Conservation (phyloP, 30 jellyfish, hydroid and myxozoan genomes). For the Aurelia coerulea region DNA sequence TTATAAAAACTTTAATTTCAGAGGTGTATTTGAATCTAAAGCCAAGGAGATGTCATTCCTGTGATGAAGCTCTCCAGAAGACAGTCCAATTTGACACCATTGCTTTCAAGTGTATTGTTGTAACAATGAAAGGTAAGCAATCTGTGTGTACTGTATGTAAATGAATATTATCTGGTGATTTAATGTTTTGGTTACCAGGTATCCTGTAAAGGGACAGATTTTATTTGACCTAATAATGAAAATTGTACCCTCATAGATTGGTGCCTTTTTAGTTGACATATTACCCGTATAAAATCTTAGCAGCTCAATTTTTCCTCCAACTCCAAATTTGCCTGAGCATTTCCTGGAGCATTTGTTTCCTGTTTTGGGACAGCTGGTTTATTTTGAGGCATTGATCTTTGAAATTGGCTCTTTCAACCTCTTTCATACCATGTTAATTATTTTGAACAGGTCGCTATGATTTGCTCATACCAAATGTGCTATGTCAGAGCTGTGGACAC, state of each 20-base stretch:
- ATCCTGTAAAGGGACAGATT: neutral
- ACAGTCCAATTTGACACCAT: constrained; percentile 1
- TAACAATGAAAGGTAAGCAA: constrained; percentile 30
- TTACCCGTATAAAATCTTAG: too few species aligned
- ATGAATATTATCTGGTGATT: neutral
- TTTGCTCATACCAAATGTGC: constrained; percentile 22
- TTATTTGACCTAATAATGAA: neutral
- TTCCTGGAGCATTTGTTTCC: too few species aligned
- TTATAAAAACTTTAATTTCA: neutral
- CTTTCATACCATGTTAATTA: neutral
- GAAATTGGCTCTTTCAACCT: neutral
- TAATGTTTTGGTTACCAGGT: neutral
- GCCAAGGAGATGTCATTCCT: constrained; percentile 28
- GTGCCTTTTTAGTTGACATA: too few species aligned
- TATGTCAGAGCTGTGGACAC: constrained; percentile 17
- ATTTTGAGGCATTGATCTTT: neutral
- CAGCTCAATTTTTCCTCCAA: too few species aligned
- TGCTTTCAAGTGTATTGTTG: neutral
- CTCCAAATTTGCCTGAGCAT: too few species aligned
- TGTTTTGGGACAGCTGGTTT: neutral
- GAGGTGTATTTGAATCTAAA: constrained; percentile 10
- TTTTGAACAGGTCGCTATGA: constrained; percentile 30
- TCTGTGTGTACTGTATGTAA: neutral
- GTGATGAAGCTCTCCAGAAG: constrained; percentile 16
- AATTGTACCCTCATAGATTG: too few species aligned